These are phyloP conservation scores for Nineta flava DNA, from an alignment of 2,888 invertebrate genomes.

Conservation along the genomic window DNA sequence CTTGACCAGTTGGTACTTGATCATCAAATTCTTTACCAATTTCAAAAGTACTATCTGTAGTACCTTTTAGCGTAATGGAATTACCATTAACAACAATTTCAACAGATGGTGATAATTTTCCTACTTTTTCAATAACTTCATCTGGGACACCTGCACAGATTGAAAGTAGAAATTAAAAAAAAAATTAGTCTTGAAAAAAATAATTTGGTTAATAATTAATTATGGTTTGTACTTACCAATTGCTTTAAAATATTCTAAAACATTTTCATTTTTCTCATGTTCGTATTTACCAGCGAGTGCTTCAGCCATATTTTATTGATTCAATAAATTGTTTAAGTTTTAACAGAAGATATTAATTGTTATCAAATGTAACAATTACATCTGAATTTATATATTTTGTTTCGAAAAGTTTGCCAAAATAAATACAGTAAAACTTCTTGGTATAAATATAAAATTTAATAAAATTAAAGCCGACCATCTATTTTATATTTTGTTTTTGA, in stretches of 20 bases:
- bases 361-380: no score
- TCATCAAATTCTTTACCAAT: conserved; percentile 47
- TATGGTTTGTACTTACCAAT: conserved; percentile 30
- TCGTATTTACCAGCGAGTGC: conserved; percentile 40
- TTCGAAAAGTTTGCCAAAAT: no score
- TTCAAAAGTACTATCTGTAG: conserved; percentile 35
- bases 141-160: neutral
- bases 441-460: no score
- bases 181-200: no score
- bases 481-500: no score
- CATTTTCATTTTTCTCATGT: conserved; percentile 46
- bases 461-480: no score
- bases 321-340: no score
- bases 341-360: no score
- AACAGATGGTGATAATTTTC: neutral
- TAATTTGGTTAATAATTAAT: neutral
- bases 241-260: conserved; percentile 45
- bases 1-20: conserved; percentile 35
- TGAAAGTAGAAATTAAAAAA: no score
- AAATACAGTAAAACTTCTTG: no score
- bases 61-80: conserved; percentile 33
- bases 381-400: no score
- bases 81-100: neutral
- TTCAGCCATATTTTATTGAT: neutral
- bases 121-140: neutral